These are phyloP conservation scores for Psilopsiagon aymara DNA, from an alignment of 2,113 vertebrate species.

Conservation along the genomic window DNA sequence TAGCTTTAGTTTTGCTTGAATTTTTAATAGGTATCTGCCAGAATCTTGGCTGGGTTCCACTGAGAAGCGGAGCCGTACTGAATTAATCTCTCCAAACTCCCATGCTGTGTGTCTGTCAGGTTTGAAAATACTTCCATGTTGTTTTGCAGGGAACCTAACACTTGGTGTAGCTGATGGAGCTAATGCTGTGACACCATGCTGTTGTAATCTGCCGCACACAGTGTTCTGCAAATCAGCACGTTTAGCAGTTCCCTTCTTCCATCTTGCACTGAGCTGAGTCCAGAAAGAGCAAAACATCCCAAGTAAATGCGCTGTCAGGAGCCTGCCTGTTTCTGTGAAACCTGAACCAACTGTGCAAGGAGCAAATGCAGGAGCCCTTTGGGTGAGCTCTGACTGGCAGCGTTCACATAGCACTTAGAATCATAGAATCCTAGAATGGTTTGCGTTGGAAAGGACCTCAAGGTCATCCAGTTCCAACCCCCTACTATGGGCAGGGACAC, in stretches of 20 bases:
- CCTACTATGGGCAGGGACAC: background rate
- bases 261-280: background rate
- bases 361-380: accelerated
- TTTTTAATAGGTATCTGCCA: background rate
- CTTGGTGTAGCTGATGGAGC: background rate
- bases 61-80: background rate
- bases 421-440: background rate
- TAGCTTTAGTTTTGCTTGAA: background rate
- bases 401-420: background rate
- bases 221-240: background rate
- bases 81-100: background rate
- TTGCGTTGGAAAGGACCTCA: background rate
- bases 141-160: background rate
- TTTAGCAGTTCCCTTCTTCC: background rate
- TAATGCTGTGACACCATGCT: background rate
- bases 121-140: background rate
- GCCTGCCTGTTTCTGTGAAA: background rate
- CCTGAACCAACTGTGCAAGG: background rate
- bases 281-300: background rate
- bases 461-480: background rate
- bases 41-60: background rate
- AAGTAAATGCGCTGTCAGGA: background rate
- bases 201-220: accelerated
- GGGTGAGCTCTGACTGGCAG: background rate
- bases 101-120: background rate